Evolutionary conservation across 2,113 vertebrate genomes (phyloP), one percentile per base, ranked within the genome.

Genomic region (Azemiops feae): DNA sequence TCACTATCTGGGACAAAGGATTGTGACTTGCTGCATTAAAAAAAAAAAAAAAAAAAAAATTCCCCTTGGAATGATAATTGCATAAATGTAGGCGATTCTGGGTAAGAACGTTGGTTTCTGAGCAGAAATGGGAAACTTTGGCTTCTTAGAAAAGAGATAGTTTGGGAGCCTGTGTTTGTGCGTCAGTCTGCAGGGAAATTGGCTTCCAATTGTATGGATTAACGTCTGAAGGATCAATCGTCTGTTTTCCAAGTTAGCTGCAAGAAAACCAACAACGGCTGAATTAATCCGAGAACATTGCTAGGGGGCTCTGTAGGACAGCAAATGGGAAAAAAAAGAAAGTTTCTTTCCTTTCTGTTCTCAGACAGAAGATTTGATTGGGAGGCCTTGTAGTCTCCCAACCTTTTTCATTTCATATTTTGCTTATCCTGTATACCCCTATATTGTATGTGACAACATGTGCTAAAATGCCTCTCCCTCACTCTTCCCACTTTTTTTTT

Each of bases 261-360:
- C 0, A 0, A 74, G 20, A 52, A 96, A 95, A 95, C 81, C 3
- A 57, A 64, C 50, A 87, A 18, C 6, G 55, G 4, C 23, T 47
- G 9, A 85, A 85, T 85, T 54, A 89, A 93, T 95, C 43, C 55
- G 45, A 85, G 52, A 96, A 96, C 93, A 95, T 14, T 95, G 96
- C 95, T 90, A 97, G 96, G 93, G 95, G 96, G 94, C 96, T 95
- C 94, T 96, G 90, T 90, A 97, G 96, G 96, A 95, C 34, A 95
- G 95, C 87, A 95, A 94, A 94, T 92, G 89, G 55, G 92, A 91
- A 16, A 12, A 30, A 60, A 60, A 30, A 96, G 30, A 53, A 90
- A 96, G 30, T 86, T 64, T 92, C 1, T 20, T 96, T 96, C 55
- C 14, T n/a, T 90, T 90, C 58, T 25, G 92, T 39, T 93, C 91